phyloP scores from a whole-genome alignment of 1,140 invertebrate species.

The Drosophila pandora region DNA sequence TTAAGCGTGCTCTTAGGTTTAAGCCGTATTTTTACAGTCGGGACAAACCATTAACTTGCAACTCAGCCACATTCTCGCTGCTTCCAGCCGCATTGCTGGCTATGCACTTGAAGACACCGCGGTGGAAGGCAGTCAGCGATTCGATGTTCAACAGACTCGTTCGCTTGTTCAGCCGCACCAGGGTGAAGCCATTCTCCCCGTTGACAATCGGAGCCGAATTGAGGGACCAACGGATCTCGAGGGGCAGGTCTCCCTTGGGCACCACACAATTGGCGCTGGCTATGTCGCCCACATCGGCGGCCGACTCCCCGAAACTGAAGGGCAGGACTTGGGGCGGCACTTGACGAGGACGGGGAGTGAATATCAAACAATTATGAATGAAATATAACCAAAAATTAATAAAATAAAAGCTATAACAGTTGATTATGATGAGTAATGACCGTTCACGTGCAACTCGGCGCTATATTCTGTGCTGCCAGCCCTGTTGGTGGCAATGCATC shows the following conservation, averaged over 20 bases:
- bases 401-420: slow-evolving; percentile 24
- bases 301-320: slow-evolving; percentile 85
- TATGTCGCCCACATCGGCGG: slow-evolving; percentile 86
- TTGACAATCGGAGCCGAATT: slow-evolving; percentile 77
- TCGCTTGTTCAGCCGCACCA: slow-evolving; percentile 64
- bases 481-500: slow-evolving; percentile 90
- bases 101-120: slow-evolving; percentile 85
- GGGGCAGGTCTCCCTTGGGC: slow-evolving; percentile 85
- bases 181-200: slow-evolving; percentile 71
- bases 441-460: slow-evolving; percentile 85
- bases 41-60: slow-evolving; percentile 86
- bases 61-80: slow-evolving; percentile 84
- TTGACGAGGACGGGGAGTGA: slow-evolving; percentile 31
- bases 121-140: slow-evolving; percentile 84
- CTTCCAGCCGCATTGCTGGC: slow-evolving; percentile 86
- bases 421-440: slow-evolving; percentile 48
- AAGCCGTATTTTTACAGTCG: slow-evolving; percentile 3
- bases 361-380: slow-evolving; percentile 33
- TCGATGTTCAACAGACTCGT: slow-evolving; percentile 80
- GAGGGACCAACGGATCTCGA: slow-evolving; percentile 84
- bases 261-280: slow-evolving; percentile 85
- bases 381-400: slow-evolving; percentile 32
- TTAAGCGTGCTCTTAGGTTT: slow-evolving; percentile 54
- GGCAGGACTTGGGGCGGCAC: slow-evolving; percentile 85
- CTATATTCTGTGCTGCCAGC: slow-evolving; percentile 89